phyloP scores from a whole-genome alignment of 2,113 vertebrate genomes.

The Macrotus californicus region DNA sequence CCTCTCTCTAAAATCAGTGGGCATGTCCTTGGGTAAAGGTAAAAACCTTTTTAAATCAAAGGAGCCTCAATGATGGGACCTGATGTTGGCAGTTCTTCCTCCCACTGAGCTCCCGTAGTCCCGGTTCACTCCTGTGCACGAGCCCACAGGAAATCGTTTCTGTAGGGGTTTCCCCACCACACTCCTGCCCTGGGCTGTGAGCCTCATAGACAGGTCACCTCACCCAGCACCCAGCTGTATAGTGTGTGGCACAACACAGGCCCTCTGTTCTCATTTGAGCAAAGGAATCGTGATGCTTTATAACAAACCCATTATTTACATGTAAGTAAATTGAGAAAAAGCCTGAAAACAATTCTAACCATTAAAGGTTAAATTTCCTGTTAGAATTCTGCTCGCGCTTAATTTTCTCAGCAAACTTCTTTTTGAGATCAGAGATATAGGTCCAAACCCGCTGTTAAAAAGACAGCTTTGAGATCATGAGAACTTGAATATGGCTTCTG shows the following conservation, averaged over 20 bases:
- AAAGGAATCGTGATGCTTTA: not conserved
- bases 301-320: not conserved
- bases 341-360: not conserved
- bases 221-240: not conserved
- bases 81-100: not conserved
- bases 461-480: not conserved
- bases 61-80: not conserved
- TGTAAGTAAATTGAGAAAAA: not conserved
- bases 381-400: not conserved
- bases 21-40: too few species aligned
- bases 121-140: rapidly evolving
- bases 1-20: too few species aligned
- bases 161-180: not conserved
- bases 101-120: not conserved
- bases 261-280: not conserved
- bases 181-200: not conserved
- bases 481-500: not conserved
- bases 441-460: not conserved
- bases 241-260: not conserved
- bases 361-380: not conserved
- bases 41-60: not conserved
- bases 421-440: not conserved
- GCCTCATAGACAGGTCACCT: too few species aligned
- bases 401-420: not conserved
- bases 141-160: not conserved